Base-by-base conservation (phyloP, 2,113 vertebrate species). In the Colius striatus region DNA sequence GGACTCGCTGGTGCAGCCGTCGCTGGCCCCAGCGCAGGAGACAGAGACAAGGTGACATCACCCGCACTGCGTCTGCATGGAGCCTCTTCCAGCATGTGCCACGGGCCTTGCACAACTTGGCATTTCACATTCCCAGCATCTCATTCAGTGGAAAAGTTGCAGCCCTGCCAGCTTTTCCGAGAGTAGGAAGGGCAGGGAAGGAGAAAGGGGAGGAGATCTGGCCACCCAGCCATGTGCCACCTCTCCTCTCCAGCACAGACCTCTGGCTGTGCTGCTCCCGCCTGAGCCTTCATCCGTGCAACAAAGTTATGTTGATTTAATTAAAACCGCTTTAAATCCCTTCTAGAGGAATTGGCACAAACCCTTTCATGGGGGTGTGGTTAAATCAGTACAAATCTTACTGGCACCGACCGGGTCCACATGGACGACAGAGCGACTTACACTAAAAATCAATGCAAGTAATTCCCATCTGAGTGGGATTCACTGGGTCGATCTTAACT, bases 171-270 rank as follows among this genome's bases (percentile, higher is more conserved):
- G 61, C 48, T 78, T 75, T 81, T 55, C 2, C 8, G 77, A 38
- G 48, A 38, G 38, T 72, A 79, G 27, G 26, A 67, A 80, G 60
- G 29, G 68, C 36, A 96, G 71, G 25, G 60, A 73, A 62, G 51
- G 63, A 90, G 70, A 92, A 80, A 60, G 17, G n/a, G 45, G 60
- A 74, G 30, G 47, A 71, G 41, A 62, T 3, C 3, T 0, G 0
- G 32, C 29, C 70, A n/a, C 71, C 66, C 45, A 1, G 1, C 8
- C 0, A 0, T 18, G 19, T 60, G 38, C 55, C 4, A 1, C 32
- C 19, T 71, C 48, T 85, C n/a, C 32, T 70, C 27, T 58, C 58
- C 47, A 54, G 30, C 78, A 32, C 50, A 70, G 68, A 38, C 45
- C 57, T 47, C 10, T 2, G 7, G 17, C 26, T 5, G 0, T 1